Percentiles rank a stretch among this genome's conserved stretches.
phyloP scores from a whole-genome alignment of 1,140 invertebrate genomes.

The Cheumatopsyche charites region DNA sequence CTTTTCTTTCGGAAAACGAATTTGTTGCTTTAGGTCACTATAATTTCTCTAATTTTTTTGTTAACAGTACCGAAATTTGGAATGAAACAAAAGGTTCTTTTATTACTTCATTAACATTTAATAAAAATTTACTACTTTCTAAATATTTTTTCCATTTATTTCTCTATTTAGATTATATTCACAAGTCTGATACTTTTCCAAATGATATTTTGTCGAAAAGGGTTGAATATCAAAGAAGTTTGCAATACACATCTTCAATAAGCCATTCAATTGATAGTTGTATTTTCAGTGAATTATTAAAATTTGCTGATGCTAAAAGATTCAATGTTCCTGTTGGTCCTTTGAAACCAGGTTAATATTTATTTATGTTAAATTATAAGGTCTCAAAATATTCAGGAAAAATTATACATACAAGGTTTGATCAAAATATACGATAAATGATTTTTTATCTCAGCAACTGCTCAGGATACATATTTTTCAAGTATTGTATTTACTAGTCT shows the following conservation, averaged over 20 bases:
- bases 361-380: not conserved
- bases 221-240: slow-evolving; percentile 58
- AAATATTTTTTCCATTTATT: not conserved
- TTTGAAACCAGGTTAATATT: not conserved
- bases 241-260: slow-evolving; percentile 55
- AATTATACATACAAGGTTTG: too few species aligned
- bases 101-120: not conserved
- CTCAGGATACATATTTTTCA: too few species aligned
- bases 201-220: slow-evolving; percentile 54
- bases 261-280: slow-evolving; percentile 56
- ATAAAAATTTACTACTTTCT: not conserved
- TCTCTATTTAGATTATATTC: too few species aligned
- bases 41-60: not conserved
- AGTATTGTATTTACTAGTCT: too few species aligned
- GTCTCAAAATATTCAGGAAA: too few species aligned
- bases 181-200: too few species aligned
- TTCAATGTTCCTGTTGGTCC: not conserved
- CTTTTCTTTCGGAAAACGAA: slow-evolving; percentile 19
- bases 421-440: too few species aligned
- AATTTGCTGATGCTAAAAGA: slow-evolving; percentile 57
- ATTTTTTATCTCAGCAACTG: too few species aligned
- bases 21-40: not conserved
- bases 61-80: not conserved
- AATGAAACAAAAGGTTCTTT: slow-evolving; percentile 2
- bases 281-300: slow-evolving; percentile 55